Evolutionary conservation across 2,113 vertebrate genomes (phyloP).

Genomic region (Scophthalmus maximus): DNA sequence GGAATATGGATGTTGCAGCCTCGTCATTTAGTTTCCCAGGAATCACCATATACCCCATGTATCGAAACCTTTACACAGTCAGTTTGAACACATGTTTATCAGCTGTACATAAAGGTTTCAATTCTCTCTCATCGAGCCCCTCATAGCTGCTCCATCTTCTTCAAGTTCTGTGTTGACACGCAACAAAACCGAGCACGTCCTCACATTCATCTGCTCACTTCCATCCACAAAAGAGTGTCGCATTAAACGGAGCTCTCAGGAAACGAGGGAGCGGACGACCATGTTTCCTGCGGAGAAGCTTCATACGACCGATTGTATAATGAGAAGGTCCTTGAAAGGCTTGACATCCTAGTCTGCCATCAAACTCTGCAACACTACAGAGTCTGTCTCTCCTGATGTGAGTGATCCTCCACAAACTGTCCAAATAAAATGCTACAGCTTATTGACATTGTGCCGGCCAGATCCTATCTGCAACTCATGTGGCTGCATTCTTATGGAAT

Average conservation of each 20-base stretch:
- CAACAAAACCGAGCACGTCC: background rate
- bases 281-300: background rate
- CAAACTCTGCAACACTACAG: background rate
- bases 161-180: background rate
- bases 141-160: background rate
- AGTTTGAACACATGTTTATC: conserved; percentile 10
- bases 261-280: background rate
- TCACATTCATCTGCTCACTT: background rate
- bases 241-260: background rate
- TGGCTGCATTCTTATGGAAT: background rate
- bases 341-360: background rate
- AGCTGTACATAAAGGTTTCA: background rate
- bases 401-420: conserved; percentile 10
- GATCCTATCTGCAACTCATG: background rate
- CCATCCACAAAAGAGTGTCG: background rate
- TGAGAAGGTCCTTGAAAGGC: background rate
- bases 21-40: background rate
- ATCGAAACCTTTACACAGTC: conserved; percentile 7
- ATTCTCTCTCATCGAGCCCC: background rate
- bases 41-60: background rate
- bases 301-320: conserved; percentile 15
- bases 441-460: conserved; percentile 14
- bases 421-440: background rate
- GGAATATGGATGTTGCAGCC: no score
- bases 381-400: background rate